A percentile compares a stretch with the other conserved stretches of the same genome.
These are phyloP conservation scores for Thripadectes ignobilis DNA, from an alignment of 2,797 vertebrate species.

Conservation along the genomic window DNA sequence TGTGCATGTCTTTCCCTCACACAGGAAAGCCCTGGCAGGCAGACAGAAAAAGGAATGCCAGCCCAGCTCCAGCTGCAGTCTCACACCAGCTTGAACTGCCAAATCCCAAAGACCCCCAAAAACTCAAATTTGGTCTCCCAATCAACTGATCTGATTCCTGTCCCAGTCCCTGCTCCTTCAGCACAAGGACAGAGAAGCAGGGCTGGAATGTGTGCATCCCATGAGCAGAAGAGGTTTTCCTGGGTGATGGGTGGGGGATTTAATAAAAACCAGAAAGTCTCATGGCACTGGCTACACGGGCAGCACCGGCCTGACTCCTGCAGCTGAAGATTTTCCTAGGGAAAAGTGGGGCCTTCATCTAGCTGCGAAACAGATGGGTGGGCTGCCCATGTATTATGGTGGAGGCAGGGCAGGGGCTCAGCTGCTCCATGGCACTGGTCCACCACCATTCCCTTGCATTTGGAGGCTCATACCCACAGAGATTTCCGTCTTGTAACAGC, in stretches of 20 bases:
- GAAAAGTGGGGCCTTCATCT: background rate
- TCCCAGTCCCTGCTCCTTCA: rapidly evolving
- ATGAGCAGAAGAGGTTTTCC: rapidly evolving
- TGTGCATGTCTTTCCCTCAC: rapidly evolving
- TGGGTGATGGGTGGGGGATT: background rate
- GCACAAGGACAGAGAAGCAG: background rate
- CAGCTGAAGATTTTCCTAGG: background rate
- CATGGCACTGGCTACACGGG: rapidly evolving
- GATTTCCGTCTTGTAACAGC: background rate
- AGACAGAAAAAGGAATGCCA: background rate
- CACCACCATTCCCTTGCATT: background rate
- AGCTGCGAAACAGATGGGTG: background rate
- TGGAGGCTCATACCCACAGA: background rate
- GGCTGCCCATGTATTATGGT: background rate
- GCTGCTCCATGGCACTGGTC: background rate
- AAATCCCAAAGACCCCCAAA: background rate
- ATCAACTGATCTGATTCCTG: background rate
- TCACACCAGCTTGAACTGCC: background rate
- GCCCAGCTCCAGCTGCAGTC: background rate
- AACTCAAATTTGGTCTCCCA: background rate
- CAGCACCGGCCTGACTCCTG: background rate
- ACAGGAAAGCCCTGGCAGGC: rapidly evolving
- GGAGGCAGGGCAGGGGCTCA: background rate
- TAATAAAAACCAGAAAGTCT: background rate
- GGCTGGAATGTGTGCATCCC: background rate